Evolutionary conservation across 2,113 vertebrate genomes (phyloP).

Genomic region (Hydrochoerus hydrochaeris): DNA sequence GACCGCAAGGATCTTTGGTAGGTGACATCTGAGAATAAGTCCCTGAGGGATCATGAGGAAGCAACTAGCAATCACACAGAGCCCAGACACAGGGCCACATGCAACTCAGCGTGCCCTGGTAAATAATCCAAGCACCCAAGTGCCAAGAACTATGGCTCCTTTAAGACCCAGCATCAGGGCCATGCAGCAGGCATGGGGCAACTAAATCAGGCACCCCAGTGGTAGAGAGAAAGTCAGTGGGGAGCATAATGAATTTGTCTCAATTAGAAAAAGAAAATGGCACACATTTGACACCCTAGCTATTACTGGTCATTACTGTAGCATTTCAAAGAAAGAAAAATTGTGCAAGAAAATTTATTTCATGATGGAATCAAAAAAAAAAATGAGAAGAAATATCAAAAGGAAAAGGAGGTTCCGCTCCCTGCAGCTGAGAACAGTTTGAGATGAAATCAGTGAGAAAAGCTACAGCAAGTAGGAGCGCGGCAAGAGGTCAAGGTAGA

Average conservation of each 20-base stretch:
- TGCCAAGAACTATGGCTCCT: not conserved
- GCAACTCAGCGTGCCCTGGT: rapidly evolving
- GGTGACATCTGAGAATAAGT: slow-evolving; percentile 32
- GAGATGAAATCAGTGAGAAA: not conserved
- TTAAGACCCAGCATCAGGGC: not conserved
- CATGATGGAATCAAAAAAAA: slow-evolving; percentile 44
- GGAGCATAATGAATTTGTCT: slow-evolving; percentile 1
- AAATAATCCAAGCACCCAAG: not conserved
- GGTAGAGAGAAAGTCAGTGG: not conserved
- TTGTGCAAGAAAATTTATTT: slow-evolving; percentile 25
- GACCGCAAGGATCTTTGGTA: slow-evolving; percentile 47
- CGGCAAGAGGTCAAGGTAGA: not conserved
- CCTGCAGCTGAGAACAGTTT: not conserved
- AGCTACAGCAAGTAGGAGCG: not conserved
- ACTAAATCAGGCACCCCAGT: slow-evolving; percentile 19
- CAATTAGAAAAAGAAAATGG: slow-evolving; percentile 53
- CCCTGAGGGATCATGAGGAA: not conserved
- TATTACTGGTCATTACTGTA: slow-evolving; percentile 48
- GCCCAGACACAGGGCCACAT: not conserved
- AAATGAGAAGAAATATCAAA: slow-evolving; percentile 8
- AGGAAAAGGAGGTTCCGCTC: not conserved
- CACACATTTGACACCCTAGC: slow-evolving; percentile 7
- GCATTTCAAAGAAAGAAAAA: slow-evolving; percentile 47
- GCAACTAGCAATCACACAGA: not conserved
- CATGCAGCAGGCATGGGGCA: not conserved